Evolutionary conservation across 2,113 vertebrate species (phyloP), one percentile per base, ranked within the genome.

Genomic region (Cavia porcellus): DNA sequence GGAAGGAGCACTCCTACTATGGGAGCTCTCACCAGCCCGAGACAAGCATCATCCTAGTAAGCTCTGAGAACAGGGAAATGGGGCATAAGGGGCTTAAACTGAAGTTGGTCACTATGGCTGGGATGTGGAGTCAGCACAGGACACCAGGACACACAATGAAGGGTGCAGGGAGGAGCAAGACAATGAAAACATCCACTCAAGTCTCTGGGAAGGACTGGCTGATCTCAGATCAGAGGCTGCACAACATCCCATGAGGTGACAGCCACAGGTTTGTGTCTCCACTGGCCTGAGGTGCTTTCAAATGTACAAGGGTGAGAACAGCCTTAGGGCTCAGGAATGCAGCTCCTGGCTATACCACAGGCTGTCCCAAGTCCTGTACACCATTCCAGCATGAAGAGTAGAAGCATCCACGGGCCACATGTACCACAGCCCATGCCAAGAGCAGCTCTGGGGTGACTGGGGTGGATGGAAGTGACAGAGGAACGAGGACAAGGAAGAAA

Each of bases 391-490:
- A 72, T 1, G 25, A 79, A 62, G 19, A 74, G 42, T 38, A 70
- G 84, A 82, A 61, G 1, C 1, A 24, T 61, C n/a, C 28, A 35
- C 7, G 42, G 20, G 45, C 25, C 10, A 87, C 2, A 0, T 9
- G 83, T 64, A 25, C 79, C 7, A 3, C 5, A 62, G 61, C 10
- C 47, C 45, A 75, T 7, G 28, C 14, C 24, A 35, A 68, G 17
- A 42, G 79, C 84, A 68, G 42, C 30, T 42, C 14, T 38, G 47
- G 61, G 2, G 2, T 70, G 32, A 22, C 14, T 9, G 17, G 1
- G 5, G 38, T 7, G 1, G 17, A 4, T n/a, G 5, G 17, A 62
- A 24, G 42, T 1, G 8, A 30, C 9, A 32, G 35, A n/a, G 17
- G 35, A 5, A 47, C 22, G 22, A 80, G 13, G 11, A 22, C 7